Base-by-base conservation (phyloP, 2,113 vertebrate genomes). In the Cygnus buccinator region DNA sequence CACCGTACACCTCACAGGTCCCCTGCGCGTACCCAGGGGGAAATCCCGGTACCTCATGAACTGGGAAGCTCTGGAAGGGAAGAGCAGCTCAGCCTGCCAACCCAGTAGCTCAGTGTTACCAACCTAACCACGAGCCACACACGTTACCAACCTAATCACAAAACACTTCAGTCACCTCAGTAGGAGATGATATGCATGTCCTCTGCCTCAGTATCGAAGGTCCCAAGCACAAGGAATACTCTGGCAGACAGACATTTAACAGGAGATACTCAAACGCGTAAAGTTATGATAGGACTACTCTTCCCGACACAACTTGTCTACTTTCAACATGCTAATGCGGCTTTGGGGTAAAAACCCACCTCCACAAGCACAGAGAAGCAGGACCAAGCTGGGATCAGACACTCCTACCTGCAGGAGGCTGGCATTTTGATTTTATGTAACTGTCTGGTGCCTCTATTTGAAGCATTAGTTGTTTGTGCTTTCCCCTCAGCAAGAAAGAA, bases 381-480 rank as follows among this genome's bases (percentile, higher is more conserved):
- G 83, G 72, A 28, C n/a, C 0, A 11, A 78, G 67, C 18, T 20
- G 55, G 43, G 93, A 90, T 61, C 80, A 94, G 86, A 59, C 70
- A 81, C 87, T 91, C 95, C 93, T 68, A 92, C 91, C 37, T 59
- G 54, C 84, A 84, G 91, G 57, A 85, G 92, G 74, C 93, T 81
- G 68, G n/a, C 20, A 2, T 57, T 63, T 74, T 94, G 87, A 37
- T 90, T 96, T 97, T 95, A 94, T 94, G 65, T 95, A 87, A 90
- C 89, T 92, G 89, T 95, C 94, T 95, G 76, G 29, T 97, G 89
- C 73, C 73, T 94, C 50, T 55, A 9, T 86, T 95, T 93, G 93
- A 92, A 84, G 76, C 41, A 31, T 68, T 76, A 55, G 65, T 41
- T 95, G 75, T 86, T 93, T 70, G 59, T 87, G 44, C 13, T 92